Base-by-base conservation (phyloP, 2,888 invertebrate species). In the Folsomia candida region DNA sequence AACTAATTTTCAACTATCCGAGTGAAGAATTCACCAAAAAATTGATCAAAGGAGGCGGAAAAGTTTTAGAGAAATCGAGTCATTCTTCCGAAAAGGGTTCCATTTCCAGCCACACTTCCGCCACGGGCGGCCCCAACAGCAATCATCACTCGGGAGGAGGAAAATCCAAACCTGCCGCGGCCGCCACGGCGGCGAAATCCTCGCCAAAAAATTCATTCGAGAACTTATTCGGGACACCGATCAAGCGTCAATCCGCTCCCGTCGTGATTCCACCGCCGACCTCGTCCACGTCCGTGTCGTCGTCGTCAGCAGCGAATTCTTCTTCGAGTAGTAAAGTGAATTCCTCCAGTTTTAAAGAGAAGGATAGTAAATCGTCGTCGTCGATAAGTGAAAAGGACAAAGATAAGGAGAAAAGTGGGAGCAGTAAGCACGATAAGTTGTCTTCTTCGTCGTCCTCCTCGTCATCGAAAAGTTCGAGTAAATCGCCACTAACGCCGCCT, bases 21-120 rank as follows among this genome's bases (percentile, higher is more conserved):
- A 89, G 90, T 73, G 95, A 95, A 75, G 97, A 97, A 69, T 96
- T 97, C 83, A 88, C 89, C 72, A 89, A 90, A 80, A 94, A 92
- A 82, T 85, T 97, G 24, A 83, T 97, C 62, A 92, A 91, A 84
- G 95, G 93, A 70, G 96, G 97, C 73, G 97, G 88, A 81, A 88
- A 28, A 3, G 24, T 72, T 2, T 58, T 75, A 3, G 76, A 79
- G 28, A 73, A 72, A 62, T 67, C 71, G 11, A 71, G 67, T 61
- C 70, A 75, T 59, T 72, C 67, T 26, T 64, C 57, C 11, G 74
- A 72, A 28, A 73, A 68, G 51, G 51, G 68, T 66, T 73, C 70
- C 64, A 70, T 69, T 58, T 73, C 72, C 9, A 28, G 47, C 51
- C 71, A 71, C 11, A 25, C 37, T 54, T 26, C 54, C 18, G 26